Conservation (phyloP, 2,797 vertebrate species). For the Gambelia wislizenii region DNA sequence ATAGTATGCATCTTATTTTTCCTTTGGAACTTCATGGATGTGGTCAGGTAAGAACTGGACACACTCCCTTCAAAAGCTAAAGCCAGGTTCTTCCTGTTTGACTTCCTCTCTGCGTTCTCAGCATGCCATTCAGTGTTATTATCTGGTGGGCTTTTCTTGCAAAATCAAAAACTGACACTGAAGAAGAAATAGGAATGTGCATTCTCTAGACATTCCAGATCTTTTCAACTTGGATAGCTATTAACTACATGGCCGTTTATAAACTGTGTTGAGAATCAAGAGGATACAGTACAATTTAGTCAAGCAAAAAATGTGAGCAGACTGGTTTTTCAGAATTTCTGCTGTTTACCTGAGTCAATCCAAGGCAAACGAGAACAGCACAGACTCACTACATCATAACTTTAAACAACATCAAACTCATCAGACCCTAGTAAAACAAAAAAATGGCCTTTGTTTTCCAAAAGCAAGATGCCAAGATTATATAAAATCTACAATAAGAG, state of each 20-base stretch:
- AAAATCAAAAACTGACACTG: constrained; percentile 24
- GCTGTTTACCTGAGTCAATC: constrained; percentile 3
- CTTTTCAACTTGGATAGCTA: neutral
- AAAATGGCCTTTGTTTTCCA: neutral
- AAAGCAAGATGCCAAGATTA: neutral
- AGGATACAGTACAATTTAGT: neutral
- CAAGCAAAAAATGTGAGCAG: neutral
- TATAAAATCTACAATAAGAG: too few relatives aligned
- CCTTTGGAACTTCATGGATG: constrained; percentile 91
- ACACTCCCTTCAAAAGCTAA: constrained; percentile 19
- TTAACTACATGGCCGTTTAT: neutral
- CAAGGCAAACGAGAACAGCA: neutral
- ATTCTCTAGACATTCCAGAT: constrained; percentile 14
- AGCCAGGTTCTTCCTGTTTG: neutral
- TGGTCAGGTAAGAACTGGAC: constrained; percentile 83
- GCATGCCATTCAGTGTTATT: neutral
- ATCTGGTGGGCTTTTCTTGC: constrained; percentile 13
- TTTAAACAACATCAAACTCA: neutral
- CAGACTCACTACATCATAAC: neutral
- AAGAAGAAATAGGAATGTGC: constrained; percentile 29
- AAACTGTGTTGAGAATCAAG: neutral
- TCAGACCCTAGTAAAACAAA: neutral
- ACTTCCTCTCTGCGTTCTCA: neutral
- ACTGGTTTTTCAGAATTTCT: constrained; percentile 20
- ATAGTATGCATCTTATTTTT: constrained; percentile 90